These are phyloP conservation scores for Ciconia maguari DNA, from an alignment of 2,113 vertebrate genomes.

Conservation along the genomic window DNA sequence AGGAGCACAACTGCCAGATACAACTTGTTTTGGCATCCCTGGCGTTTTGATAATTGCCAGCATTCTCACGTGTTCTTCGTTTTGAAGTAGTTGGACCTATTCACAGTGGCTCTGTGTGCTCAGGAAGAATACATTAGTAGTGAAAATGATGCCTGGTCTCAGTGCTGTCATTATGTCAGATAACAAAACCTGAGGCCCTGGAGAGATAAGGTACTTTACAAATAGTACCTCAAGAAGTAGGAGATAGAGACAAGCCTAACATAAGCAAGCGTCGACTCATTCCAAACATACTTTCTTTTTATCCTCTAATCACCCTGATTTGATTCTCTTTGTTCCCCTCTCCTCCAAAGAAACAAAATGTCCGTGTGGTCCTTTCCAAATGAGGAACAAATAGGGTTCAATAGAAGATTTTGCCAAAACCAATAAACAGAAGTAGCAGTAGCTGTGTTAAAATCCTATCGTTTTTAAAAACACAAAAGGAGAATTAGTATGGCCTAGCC, in stretches of 20 bases:
- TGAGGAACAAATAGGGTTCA: background rate
- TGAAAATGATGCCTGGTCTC: background rate
- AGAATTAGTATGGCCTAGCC: background rate
- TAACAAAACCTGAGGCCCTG: background rate
- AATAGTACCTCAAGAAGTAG: background rate
- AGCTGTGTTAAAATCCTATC: background rate
- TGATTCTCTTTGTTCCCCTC: background rate
- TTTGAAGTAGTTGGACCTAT: background rate
- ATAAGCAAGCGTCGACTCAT: background rate
- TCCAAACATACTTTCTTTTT: slow-evolving; percentile 18
- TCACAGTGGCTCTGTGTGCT: background rate
- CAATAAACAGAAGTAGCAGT: background rate
- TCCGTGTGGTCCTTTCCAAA: background rate
- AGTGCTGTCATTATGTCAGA: background rate
- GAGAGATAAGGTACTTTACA: background rate
- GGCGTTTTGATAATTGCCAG: background rate
- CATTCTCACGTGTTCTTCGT: background rate
- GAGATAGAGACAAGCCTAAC: background rate
- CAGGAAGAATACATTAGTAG: background rate
- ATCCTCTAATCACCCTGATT: background rate
- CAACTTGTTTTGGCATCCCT: background rate
- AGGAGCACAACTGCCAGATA: background rate
- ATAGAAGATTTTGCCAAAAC: background rate
- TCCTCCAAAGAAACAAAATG: background rate
- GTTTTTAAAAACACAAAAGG: background rate